Percentiles rank a stretch among this genome's conserved stretches.
These are phyloP conservation scores for Athalia circularis DNA, from an alignment of 2,888 invertebrate species.

Conservation along the genomic window DNA sequence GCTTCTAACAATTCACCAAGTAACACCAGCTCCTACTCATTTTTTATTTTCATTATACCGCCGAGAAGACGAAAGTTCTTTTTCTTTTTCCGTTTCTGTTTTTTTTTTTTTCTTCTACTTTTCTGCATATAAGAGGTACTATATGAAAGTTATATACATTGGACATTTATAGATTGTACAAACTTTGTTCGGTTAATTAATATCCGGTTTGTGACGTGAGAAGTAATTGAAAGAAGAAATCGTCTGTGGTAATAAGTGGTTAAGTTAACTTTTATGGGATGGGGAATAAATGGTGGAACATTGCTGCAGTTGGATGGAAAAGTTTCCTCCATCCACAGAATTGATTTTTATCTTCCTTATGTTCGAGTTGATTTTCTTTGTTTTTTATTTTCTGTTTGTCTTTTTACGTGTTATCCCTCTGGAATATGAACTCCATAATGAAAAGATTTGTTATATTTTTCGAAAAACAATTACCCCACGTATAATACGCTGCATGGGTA, in stretches of 20 bases:
- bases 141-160: not conserved
- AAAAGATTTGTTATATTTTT: too few relatives aligned
- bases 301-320: not conserved
- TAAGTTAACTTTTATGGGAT: not conserved
- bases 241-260: constrained; percentile 9
- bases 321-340: not conserved
- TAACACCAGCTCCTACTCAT: too few relatives aligned
- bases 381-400: not conserved
- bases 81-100: not conserved
- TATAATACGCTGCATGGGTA: not conserved
- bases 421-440: too few relatives aligned
- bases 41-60: too few relatives aligned
- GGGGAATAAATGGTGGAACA: too few relatives aligned
- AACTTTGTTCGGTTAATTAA: constrained; percentile 31
- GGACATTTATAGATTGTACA: constrained; percentile 28
- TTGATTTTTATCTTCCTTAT: constrained; percentile 12
- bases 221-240: constrained; percentile 34
- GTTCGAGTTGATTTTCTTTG: not conserved
- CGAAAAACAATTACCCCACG: too few relatives aligned
- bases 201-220: constrained; percentile 39
- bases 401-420: not conserved
- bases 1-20: too few relatives aligned
- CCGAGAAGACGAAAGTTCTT: not conserved
- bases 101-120: not conserved
- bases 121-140: not conserved